Evolutionary conservation across 2,888 invertebrate species (phyloP).

Genomic region (Maniola hyperantus): DNA sequence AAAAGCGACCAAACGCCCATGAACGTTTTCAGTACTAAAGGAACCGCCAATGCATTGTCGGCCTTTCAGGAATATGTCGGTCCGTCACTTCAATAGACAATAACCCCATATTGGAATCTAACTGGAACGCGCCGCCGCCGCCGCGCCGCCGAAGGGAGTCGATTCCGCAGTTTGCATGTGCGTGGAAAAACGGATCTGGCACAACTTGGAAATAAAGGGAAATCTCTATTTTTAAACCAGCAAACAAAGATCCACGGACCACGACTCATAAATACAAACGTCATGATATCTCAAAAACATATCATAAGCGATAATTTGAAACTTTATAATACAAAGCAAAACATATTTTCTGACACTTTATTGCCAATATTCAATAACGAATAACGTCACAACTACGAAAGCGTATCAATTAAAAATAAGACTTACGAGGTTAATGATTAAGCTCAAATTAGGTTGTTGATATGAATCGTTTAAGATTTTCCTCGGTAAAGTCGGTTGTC

Average conservation of each 20-base stretch:
- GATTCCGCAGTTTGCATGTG: too few relatives aligned
- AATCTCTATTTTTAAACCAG: constrained; percentile 17
- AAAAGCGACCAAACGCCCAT: too few relatives aligned
- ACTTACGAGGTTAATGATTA: constrained; percentile 36
- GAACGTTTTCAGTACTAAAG: too few relatives aligned
- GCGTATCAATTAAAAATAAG: constrained; percentile 33
- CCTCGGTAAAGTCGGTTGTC: constrained; percentile 41
- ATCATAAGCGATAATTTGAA: constrained; percentile 42
- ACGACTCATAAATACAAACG: constrained; percentile 21
- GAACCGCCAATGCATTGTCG: too few relatives aligned
- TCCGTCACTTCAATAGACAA: too few relatives aligned
- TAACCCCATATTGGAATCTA: too few relatives aligned
- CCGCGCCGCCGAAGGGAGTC: too few relatives aligned
- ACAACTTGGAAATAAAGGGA: constrained; percentile 10
- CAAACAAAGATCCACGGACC: constrained; percentile 18
- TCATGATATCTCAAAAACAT: constrained; percentile 31
- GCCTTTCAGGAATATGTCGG: too few relatives aligned
- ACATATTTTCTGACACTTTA: constrained; percentile 45
- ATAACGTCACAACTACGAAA: constrained; percentile 15
- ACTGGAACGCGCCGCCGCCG: too few relatives aligned
- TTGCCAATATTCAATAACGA: not conserved
- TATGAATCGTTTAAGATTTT: constrained; percentile 36
- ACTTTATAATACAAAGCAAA: constrained; percentile 48
- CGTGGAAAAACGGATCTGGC: too few relatives aligned
- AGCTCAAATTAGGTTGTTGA: constrained; percentile 41